Evolutionary conservation across 2,888 invertebrate genomes (phyloP).

Genomic region (Fissipunctia ypsillon): DNA sequence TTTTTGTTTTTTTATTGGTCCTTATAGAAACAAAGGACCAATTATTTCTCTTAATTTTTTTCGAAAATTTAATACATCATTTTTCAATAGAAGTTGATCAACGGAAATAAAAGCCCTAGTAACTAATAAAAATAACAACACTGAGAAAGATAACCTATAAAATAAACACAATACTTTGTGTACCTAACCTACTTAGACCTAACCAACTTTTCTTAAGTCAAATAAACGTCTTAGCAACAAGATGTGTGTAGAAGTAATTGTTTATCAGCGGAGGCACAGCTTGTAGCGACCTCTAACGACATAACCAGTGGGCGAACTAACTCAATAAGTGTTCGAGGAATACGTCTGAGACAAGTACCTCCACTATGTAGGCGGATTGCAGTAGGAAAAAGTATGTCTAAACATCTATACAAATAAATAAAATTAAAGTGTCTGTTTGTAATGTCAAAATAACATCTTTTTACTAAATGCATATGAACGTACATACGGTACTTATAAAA

Average conservation of each 20-base stretch:
- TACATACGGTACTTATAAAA: no score
- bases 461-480: no score
- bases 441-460: no score
- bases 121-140: background rate
- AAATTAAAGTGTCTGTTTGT: no score
- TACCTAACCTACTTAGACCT: background rate
- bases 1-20: background rate
- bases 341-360: slow-evolving; percentile 18
- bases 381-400: slow-evolving; percentile 25
- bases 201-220: slow-evolving; percentile 22
- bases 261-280: slow-evolving; percentile 47
- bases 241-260: slow-evolving; percentile 54
- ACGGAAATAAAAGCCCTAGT: background rate
- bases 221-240: slow-evolving; percentile 33
- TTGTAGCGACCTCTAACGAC: slow-evolving; percentile 48
- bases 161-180: background rate
- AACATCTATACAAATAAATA: background rate
- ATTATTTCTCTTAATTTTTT: background rate
- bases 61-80: background rate
- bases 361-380: slow-evolving; percentile 7
- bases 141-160: background rate
- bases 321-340: slow-evolving; percentile 53
- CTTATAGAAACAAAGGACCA: background rate
- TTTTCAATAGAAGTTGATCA: background rate
- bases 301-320: slow-evolving; percentile 48